These are phyloP conservation scores for Coptotermes formosanus DNA, from an alignment of 1,140 invertebrate species.

Conservation along the genomic window DNA sequence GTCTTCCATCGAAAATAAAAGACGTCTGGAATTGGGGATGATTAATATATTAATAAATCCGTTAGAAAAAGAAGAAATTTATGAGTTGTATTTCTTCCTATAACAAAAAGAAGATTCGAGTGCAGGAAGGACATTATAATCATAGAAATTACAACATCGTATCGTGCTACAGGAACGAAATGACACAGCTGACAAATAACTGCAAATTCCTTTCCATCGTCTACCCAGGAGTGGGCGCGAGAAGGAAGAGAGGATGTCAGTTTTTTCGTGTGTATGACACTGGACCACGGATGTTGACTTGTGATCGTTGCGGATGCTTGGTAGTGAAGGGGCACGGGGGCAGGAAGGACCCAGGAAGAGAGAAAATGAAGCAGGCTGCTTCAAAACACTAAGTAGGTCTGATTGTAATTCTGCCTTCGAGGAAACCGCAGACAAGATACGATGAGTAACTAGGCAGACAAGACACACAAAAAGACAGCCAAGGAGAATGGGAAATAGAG, in stretches of 20 bases:
- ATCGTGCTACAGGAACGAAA: background rate
- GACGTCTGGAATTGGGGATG: no score
- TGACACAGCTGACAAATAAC: background rate
- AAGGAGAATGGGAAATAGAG: background rate
- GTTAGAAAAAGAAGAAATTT: background rate
- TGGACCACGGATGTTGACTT: background rate
- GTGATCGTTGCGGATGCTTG: background rate
- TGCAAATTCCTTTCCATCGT: background rate
- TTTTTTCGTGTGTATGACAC: background rate
- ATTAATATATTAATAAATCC: background rate
- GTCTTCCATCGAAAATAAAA: no score
- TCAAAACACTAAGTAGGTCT: background rate
- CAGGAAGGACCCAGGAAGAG: background rate
- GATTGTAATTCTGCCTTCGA: background rate
- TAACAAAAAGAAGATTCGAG: background rate
- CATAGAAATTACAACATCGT: background rate
- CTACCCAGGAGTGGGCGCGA: background rate
- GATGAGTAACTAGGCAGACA: background rate
- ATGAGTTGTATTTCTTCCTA: background rate
- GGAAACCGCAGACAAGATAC: background rate
- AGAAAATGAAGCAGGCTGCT: background rate
- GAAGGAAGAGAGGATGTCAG: background rate
- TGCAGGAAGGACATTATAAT: background rate
- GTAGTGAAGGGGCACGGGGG: background rate
- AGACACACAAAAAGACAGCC: background rate